Base-by-base conservation (phyloP, 2,113 vertebrate species). In the Gnathonemus echidnorhynchus region DNA sequence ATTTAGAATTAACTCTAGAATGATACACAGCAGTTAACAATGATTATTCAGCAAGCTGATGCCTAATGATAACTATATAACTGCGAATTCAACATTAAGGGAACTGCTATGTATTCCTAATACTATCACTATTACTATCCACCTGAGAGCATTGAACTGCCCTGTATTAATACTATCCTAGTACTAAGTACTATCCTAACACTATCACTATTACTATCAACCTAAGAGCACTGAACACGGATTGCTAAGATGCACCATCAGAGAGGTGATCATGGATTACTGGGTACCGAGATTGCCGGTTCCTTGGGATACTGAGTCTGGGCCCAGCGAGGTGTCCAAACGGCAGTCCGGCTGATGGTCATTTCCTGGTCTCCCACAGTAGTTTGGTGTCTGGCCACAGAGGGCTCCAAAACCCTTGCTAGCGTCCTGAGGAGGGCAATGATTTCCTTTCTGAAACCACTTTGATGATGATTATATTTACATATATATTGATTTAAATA, bases 251-350 rank as follows among this genome's bases (percentile, higher is more conserved):
- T 56, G 13, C 48, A 39, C 2, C 27, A 24, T 45, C 52, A 80
- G 21, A 48, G 46, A 52, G 66, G 70, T 48, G 39, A 21, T 39
- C 0, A 90, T 24, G 11, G n/a, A 19, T 35, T 5, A 90, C 62
- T 27, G 21, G 9, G 3, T 92, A 93, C 93, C 93, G 24, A 93
- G 87, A 88, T 88, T 91, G 10, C 93, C 92, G 49, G 89, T 6
- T 70, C 86, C 39, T 7, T 90, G 80, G 27, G 66, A 45, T n/a
- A 88, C n/a, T 31, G 80, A 90, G 24, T 91, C 88, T 77, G 53
- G 88, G 74, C 42, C 86, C 27, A 39, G 77, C 83, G 89, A 66
- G 24, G 86, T 77, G 83, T 88, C 88, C 52, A n/a, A 70, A 39
- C 39, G 24, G 27, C 56, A 13, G 19, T 91, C 90, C 56, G 53